Evolutionary conservation across 2,888 invertebrate genomes (phyloP), one percentile per base, ranked within the genome.

Genomic region (Sclerodermus sp.): DNA sequence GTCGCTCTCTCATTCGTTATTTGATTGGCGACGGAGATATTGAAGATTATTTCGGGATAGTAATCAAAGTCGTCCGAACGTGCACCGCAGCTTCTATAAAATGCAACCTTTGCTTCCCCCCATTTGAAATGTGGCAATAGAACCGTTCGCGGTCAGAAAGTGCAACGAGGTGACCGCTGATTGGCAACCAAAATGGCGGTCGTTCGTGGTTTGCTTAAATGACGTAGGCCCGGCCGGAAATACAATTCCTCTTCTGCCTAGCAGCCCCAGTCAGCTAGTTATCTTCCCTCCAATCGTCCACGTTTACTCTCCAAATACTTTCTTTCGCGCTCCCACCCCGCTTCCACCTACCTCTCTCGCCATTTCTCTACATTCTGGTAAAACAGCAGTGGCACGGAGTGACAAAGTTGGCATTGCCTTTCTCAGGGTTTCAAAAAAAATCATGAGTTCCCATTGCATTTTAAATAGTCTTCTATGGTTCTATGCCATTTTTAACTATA

Each of bases 151-250:
- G 23, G 23, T 23, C 23, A 23, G 23, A 23, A 23, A 23, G 23
- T 23, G 23, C 23, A 23, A 23, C 23, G 23, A 23, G 23, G 23
- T 23, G 23, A 8, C 8, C 23, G 8, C 23, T 23, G 23, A 23
- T 23, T 23, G 23, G 23, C 8, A 23, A 8, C 23, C 23, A 23
- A 23, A 23, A 23, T 31, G 37, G 45, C 34, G 45, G 53, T 59
- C 52, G 47, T 47, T 53, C 57, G 59, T 53, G 55, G 62, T 64
- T 66, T 66, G 60, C 58, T 66, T 59, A 66, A 65, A 62, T 60
- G 57, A 55, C 48, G 53, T 59, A 43, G 47, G 49, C 40, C 16
- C 50, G 45, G 52, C 41, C 18, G 57, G 55, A 58, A 63, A 62
- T 60, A 60, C 62, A 62, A 63, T 62, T 62, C 58, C 63, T 58